These are phyloP conservation scores for Drosophila rufa DNA, from an alignment of 1,140 invertebrate genomes.

Conservation along the genomic window DNA sequence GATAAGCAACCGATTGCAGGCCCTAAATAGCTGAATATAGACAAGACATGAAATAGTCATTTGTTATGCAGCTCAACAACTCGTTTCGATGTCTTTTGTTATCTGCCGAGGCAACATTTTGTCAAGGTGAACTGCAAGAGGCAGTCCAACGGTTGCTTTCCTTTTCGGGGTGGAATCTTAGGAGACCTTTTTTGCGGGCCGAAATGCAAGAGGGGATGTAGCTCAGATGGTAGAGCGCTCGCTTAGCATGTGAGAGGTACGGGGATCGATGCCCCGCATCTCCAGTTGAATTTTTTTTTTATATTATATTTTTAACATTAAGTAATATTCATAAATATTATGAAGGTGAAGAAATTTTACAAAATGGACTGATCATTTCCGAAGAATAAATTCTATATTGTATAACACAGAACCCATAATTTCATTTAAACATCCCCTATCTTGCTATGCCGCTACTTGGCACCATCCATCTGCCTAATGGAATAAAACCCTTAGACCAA, in stretches of 20 bases:
- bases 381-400: not conserved
- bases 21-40: constrained; percentile 10
- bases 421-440: not conserved
- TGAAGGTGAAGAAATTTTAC: too few relatives aligned
- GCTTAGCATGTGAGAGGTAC: constrained; percentile 94
- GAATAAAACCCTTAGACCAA: constrained; percentile 20
- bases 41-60: constrained; percentile 16
- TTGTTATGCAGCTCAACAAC: constrained; percentile 43
- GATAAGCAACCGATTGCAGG: constrained; percentile 4
- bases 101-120: constrained; percentile 3
- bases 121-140: constrained; percentile 35
- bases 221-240: constrained; percentile 94
- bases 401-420: not conserved
- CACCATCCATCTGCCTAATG: constrained; percentile 48
- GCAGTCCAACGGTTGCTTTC: not conserved
- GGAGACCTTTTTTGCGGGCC: not conserved
- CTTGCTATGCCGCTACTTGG: not conserved
- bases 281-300: constrained; percentile 87
- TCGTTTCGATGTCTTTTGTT: constrained; percentile 47
- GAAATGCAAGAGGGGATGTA: constrained; percentile 87
- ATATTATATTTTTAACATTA: not conserved
- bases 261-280: constrained; percentile 92
- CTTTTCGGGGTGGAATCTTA: not conserved
- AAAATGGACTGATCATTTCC: not conserved
- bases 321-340: not conserved